These are phyloP conservation scores for Urophycis tenuis DNA, from an alignment of 2,797 vertebrate species.

Conservation along the genomic window DNA sequence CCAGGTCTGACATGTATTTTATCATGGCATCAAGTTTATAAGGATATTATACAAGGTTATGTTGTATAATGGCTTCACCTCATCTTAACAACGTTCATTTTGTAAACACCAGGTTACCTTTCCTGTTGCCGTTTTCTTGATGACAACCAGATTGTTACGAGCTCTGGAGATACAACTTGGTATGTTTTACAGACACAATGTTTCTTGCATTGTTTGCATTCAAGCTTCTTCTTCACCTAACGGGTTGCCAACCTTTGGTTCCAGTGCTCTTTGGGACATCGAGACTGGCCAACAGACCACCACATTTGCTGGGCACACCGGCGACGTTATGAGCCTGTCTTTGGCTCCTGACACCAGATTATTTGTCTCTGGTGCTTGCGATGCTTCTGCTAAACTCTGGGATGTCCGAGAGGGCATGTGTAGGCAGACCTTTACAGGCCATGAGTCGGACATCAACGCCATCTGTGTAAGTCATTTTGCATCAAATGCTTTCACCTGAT, in stretches of 20 bases:
- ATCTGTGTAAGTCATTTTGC: constrained; percentile 81
- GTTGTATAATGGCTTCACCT: not conserved
- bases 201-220: not conserved
- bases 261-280: constrained; percentile 97
- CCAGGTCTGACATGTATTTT: no score
- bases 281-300: constrained; percentile 99
- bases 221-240: not conserved
- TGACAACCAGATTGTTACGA: constrained; percentile 99
- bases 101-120: constrained; percentile 81
- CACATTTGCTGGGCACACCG: constrained; percentile 96
- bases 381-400: constrained; percentile 99
- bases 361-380: constrained; percentile 97
- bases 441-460: constrained; percentile 98
- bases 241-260: not conserved
- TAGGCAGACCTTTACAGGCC: constrained; percentile 97
- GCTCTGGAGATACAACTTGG: constrained; percentile 99
- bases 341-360: constrained; percentile 90
- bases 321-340: constrained; percentile 98
- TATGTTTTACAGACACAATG: constrained; percentile 55
- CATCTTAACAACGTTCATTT: constrained; percentile 9
- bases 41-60: no score
- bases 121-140: constrained; percentile 99
- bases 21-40: no score
- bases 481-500: not conserved
- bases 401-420: constrained; percentile 99